Evolutionary conservation across 2,797 vertebrate genomes (phyloP), one percentile per base, ranked within the genome.

Genomic region (Enteromius viviparus): DNA sequence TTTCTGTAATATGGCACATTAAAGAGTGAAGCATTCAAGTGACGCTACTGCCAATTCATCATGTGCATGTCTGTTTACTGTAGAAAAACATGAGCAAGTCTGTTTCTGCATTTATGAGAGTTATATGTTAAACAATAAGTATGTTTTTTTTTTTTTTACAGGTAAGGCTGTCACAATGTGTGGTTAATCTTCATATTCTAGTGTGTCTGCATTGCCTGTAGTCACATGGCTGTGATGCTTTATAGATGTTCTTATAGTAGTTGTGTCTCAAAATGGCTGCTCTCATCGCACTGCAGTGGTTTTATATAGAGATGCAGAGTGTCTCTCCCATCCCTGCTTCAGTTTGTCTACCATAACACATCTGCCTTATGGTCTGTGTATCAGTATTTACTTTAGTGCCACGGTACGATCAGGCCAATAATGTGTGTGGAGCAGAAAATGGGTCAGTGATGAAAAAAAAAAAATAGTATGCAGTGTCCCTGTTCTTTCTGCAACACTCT

Each of bases 221-320:
- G 10, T 23, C 21, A 29, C 19, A 49, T 19, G 19, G 32, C 17
- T 32, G 17, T 21, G 11, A 42, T 51, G 76, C 19, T 49, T 4
- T 32, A 11, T 4, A 32, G 58, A 32, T 19, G 76, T 58, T 23
- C 10, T 58, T 11, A 58, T 12, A 12, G n/a, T 60, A 26, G 10
- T 62, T 62, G 11, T 29, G 58, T 29, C 60, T 78, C 60, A 78
- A 78, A 78, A 78, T 78, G 62, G 62, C 60, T n/a, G 19, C 76
- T 29, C 2, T 29, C 11, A 78, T 65, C 76, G 19, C 76, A 78
- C n/a, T 78, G 62, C 76, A 78, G 62, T 32, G 62, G 17, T 66
- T 11, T 51, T 78, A n/a, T 78, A 19, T 21, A n/a, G 3, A 32
- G 42, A 65, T 1, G 14, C 42, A 17, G 74, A 37, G 29, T 8